Conservation (phyloP, 2,113 vertebrate genomes). For the Eidolon helvum region DNA sequence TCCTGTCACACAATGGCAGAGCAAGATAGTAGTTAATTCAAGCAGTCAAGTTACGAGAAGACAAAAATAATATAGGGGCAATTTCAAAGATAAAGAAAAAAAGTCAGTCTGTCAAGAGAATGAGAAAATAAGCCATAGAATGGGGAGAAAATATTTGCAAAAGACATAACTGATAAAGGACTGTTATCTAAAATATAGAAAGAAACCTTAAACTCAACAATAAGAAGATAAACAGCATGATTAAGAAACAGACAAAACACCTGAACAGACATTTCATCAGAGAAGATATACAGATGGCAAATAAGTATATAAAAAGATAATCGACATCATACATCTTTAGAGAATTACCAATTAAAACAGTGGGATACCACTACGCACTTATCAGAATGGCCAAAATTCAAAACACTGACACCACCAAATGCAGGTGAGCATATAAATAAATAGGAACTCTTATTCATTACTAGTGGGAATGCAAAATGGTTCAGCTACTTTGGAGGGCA, state of each 20-base stretch:
- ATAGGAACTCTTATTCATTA: neutral
- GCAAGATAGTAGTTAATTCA: neutral
- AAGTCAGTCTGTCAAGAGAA: neutral
- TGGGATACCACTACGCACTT: neutral
- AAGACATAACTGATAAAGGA: neutral
- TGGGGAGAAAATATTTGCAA: neutral
- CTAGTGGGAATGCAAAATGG: neutral
- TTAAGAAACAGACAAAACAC: neutral
- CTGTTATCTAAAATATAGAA: neutral
- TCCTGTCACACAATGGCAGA: neutral
- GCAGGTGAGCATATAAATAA: neutral
- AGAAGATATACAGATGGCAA: neutral
- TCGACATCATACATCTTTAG: neutral
- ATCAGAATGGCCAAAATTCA: neutral
- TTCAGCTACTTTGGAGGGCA: neutral
- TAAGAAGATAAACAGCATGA: neutral
- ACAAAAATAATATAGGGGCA: neutral
- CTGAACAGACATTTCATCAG: neutral
- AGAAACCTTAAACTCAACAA: neutral
- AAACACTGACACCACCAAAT: neutral
- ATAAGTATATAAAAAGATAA: neutral
- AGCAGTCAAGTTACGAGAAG: neutral
- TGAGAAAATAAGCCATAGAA: neutral
- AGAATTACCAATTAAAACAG: neutral
- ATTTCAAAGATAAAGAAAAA: neutral